Evolutionary conservation across 1,140 invertebrate genomes (phyloP).

Genomic region (Physella acuta): DNA sequence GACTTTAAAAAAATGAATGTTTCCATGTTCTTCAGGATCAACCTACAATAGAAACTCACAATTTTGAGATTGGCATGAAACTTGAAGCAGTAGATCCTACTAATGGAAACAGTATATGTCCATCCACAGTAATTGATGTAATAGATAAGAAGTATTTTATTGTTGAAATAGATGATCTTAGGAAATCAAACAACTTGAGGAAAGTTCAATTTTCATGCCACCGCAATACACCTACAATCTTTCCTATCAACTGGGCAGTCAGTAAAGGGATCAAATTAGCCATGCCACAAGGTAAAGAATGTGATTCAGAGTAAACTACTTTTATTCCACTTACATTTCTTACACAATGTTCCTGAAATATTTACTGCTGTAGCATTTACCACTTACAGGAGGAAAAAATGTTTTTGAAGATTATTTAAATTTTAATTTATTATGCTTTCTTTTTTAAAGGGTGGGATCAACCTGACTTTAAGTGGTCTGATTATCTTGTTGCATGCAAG

Average conservation of each 20-base stretch:
- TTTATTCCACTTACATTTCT: too few species aligned
- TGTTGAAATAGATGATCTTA: slow-evolving; percentile 63
- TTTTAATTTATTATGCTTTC: too few species aligned
- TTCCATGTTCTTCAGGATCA: slow-evolving; percentile 45
- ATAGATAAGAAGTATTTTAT: slow-evolving; percentile 71
- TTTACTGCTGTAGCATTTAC: too few species aligned
- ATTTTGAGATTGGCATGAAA: slow-evolving; percentile 69
- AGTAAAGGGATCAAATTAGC: slow-evolving; percentile 51
- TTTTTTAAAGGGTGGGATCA: slow-evolving; percentile 37
- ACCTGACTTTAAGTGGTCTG: slow-evolving; percentile 53
- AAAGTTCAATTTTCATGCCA: slow-evolving; percentile 54
- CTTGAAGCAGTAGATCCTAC: slow-evolving; percentile 73
- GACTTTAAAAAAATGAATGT: background rate
- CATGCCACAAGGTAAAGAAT: slow-evolving; percentile 52
- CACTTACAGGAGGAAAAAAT: too few species aligned
- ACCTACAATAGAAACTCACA: slow-evolving; percentile 48
- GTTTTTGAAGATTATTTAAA: too few species aligned
- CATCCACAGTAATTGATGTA: slow-evolving; percentile 69
- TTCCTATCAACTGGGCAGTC: slow-evolving; percentile 57
- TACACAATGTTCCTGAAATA: too few species aligned
- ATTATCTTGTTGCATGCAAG: slow-evolving; percentile 49
- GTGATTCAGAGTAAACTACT: too few species aligned
- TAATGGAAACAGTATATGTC: slow-evolving; percentile 70
- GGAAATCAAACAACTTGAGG: slow-evolving; percentile 14
- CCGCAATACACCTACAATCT: slow-evolving; percentile 52